These are phyloP conservation scores for Chascanopsetta lugubris DNA, from an alignment of 2,113 vertebrate species.

Conservation along the genomic window DNA sequence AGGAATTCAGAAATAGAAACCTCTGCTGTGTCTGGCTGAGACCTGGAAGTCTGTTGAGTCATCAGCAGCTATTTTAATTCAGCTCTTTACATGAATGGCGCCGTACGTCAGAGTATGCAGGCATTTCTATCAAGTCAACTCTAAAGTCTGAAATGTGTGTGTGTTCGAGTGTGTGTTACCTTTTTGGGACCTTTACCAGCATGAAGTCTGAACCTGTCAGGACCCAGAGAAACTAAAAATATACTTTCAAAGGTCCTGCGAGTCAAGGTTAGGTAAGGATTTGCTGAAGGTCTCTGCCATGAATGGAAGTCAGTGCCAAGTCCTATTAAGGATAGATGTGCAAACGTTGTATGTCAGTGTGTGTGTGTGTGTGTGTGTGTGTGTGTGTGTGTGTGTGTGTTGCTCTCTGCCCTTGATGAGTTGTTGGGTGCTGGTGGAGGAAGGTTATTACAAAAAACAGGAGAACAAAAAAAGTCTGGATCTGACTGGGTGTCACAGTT, in stretches of 20 bases:
- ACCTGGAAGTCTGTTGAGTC: slow-evolving; percentile 15
- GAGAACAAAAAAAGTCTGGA: slow-evolving; percentile 62
- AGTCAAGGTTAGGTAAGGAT: too few species aligned
- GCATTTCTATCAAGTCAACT: slow-evolving; percentile 23
- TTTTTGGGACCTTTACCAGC: not conserved
- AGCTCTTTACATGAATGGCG: slow-evolving; percentile 6
- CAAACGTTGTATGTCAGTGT: too few species aligned
- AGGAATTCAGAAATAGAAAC: not conserved
- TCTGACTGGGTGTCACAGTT: slow-evolving; percentile 67
- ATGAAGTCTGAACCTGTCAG: not conserved
- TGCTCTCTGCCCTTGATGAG: slow-evolving; percentile 52
- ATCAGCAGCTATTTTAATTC: slow-evolving; percentile 9
- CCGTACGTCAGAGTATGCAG: slow-evolving; percentile 9
- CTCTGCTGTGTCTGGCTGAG: slow-evolving; percentile 2
- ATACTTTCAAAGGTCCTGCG: too few species aligned
- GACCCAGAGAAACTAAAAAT: too few species aligned
- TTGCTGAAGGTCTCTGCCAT: too few species aligned
- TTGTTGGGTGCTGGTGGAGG: slow-evolving; percentile 37
- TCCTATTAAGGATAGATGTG: too few species aligned
- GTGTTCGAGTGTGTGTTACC: slow-evolving; percentile 17
- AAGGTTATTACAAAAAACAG: slow-evolving; percentile 66
- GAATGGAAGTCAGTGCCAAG: too few species aligned
- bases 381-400: slow-evolving; percentile 20
- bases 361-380: too few species aligned
- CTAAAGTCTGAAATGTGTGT: slow-evolving; percentile 16